Percentiles rank a stretch among this genome's conserved stretches.
These are phyloP conservation scores for Battus philenor DNA, from an alignment of 1,140 invertebrate species.

Conservation along the genomic window DNA sequence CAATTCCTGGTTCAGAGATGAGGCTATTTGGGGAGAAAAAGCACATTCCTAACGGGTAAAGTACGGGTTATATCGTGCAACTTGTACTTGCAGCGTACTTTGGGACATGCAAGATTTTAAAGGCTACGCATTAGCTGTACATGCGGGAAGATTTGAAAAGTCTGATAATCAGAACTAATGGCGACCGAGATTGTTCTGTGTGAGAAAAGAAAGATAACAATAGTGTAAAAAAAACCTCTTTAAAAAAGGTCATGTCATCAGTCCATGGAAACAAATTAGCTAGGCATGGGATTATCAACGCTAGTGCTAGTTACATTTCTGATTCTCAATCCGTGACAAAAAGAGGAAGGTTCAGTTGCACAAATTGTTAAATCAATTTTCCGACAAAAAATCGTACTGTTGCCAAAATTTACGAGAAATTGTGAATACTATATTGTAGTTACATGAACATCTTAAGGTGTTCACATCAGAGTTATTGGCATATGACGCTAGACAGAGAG, in stretches of 20 bases:
- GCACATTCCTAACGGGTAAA: conserved; percentile 71
- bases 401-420: conserved; percentile 71
- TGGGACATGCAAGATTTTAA: conserved; percentile 69
- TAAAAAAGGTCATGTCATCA: conserved; percentile 46
- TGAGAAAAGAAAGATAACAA: conserved; percentile 74
- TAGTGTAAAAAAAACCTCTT: conserved; percentile 31
- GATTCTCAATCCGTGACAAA: conserved; percentile 28
- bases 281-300: conserved; percentile 68
- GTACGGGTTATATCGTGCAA: conserved; percentile 72
- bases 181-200: conserved; percentile 69
- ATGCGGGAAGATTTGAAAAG: conserved; percentile 61
- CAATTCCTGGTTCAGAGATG: conserved; percentile 64
- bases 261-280: conserved; percentile 74
- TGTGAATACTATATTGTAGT: conserved; percentile 61
- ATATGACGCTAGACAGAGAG: conserved; percentile 60
- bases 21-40: conserved; percentile 63
- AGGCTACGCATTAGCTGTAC: conserved; percentile 65
- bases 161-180: conserved; percentile 59
- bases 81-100: conserved; percentile 69
- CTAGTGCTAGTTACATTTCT: conserved; percentile 31
- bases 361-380: conserved; percentile 73
- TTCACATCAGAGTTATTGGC: conserved; percentile 68
- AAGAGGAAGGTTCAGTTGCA: conserved; percentile 62
- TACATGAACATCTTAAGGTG: conserved; percentile 69
- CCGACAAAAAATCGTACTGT: conserved; percentile 73